Conservation (phyloP, 1,140 invertebrate species). For the Grapholita molesta region DNA sequence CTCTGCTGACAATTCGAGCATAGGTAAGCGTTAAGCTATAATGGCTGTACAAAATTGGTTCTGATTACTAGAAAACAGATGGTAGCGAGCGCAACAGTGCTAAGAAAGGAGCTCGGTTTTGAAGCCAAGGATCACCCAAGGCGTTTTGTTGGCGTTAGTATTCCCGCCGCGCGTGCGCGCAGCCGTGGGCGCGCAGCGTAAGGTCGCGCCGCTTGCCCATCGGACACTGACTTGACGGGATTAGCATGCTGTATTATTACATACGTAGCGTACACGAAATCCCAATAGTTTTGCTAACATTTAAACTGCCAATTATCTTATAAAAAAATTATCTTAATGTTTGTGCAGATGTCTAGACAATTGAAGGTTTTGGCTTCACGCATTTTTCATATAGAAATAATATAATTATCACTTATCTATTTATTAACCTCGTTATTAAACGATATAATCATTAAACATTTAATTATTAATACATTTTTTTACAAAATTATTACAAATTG, state of each 20-base stretch:
- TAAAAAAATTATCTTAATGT: neutral
- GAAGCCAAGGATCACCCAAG: conserved; percentile 77
- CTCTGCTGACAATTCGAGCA: neutral
- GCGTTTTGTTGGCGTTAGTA: conserved; percentile 70
- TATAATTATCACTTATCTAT: too few species aligned
- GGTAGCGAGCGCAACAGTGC: conserved; percentile 61
- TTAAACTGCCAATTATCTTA: neutral
- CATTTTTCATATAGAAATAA: too few species aligned
- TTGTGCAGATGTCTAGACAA: neutral
- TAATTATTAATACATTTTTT: too few species aligned
- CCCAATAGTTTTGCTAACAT: neutral
- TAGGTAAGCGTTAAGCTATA: neutral
- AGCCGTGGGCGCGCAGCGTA: conserved; percentile 66
- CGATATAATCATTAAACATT: too few species aligned
- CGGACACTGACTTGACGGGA: conserved; percentile 55
- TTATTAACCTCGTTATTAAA: too few species aligned
- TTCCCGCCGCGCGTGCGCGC: conserved; percentile 65
- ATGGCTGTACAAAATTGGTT: conserved; percentile 24
- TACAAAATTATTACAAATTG: too few species aligned
- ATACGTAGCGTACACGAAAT: neutral
- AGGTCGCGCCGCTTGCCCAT: conserved; percentile 64
- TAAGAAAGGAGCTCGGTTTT: conserved; percentile 75
- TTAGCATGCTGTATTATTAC: neutral
- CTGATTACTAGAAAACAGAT: conserved; percentile 45
- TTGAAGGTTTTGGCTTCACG: too few species aligned